Evolutionary conservation across 2,888 invertebrate genomes (phyloP).

Genomic region (Lasioglossum figueresi): DNA sequence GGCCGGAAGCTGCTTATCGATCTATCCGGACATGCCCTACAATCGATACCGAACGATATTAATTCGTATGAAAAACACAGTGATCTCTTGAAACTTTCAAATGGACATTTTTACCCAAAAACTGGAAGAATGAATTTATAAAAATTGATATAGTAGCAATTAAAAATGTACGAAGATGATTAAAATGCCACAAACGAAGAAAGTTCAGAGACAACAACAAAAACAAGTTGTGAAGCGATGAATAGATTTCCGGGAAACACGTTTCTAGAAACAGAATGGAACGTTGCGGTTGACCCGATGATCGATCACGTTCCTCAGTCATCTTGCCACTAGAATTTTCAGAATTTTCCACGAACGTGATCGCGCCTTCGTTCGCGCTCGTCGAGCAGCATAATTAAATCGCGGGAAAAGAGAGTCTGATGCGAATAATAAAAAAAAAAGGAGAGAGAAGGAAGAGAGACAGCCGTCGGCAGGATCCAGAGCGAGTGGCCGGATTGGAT

Average conservation of each 20-base stretch:
- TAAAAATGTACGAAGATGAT: background rate
- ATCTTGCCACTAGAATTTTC: background rate
- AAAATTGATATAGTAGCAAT: background rate
- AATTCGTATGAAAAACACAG: background rate
- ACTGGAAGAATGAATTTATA: too few relatives aligned
- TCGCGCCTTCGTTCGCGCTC: background rate
- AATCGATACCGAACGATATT: background rate
- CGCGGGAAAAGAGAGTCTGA: background rate
- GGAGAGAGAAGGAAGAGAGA: background rate
- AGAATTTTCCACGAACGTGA: background rate
- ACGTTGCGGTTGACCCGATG: background rate
- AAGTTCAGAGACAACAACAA: background rate
- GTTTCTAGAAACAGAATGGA: background rate
- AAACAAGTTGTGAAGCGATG: background rate
- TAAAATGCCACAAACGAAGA: too few relatives aligned
- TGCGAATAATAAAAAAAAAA: background rate
- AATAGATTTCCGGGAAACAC: background rate
- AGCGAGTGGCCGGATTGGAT: constrained; percentile 26
- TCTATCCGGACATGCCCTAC: background rate
- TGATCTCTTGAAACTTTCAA: too few relatives aligned
- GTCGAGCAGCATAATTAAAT: constrained; percentile 39
- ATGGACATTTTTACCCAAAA: too few relatives aligned
- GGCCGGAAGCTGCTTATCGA: background rate
- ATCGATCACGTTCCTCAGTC: background rate
- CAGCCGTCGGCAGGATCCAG: constrained; percentile 2